Base-by-base conservation (phyloP, 2,888 invertebrate genomes). In the Heliconius hortense region DNA sequence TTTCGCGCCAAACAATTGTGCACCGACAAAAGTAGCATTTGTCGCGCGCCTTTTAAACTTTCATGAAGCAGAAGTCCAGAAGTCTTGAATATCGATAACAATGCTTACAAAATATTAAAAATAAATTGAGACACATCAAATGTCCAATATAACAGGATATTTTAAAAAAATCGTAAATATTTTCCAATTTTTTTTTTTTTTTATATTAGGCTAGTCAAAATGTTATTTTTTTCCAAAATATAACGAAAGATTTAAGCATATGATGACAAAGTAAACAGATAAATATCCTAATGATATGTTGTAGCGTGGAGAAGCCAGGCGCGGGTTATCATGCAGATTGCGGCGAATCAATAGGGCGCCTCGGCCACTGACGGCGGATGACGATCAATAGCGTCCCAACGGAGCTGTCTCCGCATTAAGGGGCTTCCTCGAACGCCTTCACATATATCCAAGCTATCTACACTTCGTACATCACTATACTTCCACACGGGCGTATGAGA, bases 301-400 rank as follows among this genome's bases (percentile, higher is more conserved):
- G 69, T 74, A 62, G 80, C 80, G 83, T 86, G 86, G 88, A 89
- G 91, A 91, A 90, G 90, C 89, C 90, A 87, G 87, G 88, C 90
- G 88, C 90, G 89, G 89, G 92, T 89, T 92, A 92, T 93, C 93
- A 93, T 92, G 93, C 92, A 94, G 93, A 93, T 94, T 94, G 93
- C 92, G 92, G 92, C 90, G 91, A 94, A 94, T 94, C 93, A 94
- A 94, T 94, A 94, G 91, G 85, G 90, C 89, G 91, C 88, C 91
- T 89, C 91, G 92, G 87, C 89, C 91, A 89, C 92, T 93, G 93
- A 93, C 93, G 91, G 86, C 88, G 92, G 92, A 92, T 93, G 93
- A 93, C 93, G 93, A 93, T 93, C 93, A 90, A 94, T 93, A 93
- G 88, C 89, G 90, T 90, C 92, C 92, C 92, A 89, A 87, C 88